Percentiles rank a stretch among this genome's conserved stretches.
These are phyloP conservation scores for Lymantria monacha DNA, from an alignment of 2,888 invertebrate species.

Conservation along the genomic window DNA sequence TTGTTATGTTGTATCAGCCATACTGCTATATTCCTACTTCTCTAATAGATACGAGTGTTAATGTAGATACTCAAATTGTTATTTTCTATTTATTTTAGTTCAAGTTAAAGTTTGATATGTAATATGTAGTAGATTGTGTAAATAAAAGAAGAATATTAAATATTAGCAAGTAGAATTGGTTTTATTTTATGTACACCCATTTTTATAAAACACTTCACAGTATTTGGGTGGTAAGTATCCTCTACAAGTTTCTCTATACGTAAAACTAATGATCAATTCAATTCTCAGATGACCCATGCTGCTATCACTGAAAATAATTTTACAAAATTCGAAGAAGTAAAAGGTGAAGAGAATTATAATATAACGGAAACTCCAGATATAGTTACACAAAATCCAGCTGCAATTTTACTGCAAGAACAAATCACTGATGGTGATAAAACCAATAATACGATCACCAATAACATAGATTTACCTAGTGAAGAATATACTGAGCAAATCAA, in stretches of 20 bases:
- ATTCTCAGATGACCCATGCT: conserved; percentile 62
- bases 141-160: conserved; percentile 43
- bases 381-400: conserved; percentile 11
- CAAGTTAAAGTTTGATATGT: conserved; percentile 33
- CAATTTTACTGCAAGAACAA: conserved; percentile 13
- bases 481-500: conserved; percentile 11
- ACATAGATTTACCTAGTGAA: not conserved
- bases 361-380: conserved; percentile 14
- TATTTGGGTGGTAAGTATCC: conserved; percentile 16
- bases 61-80: conserved; percentile 21
- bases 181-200: conserved; percentile 28
- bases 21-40: too few relatives aligned
- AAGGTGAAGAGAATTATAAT: conserved; percentile 14
- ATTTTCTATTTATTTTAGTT: conserved; percentile 44
- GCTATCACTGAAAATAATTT: conserved; percentile 32
- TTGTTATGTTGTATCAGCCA: too few relatives aligned
- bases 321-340: conserved; percentile 13
- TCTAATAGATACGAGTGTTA: not conserved
- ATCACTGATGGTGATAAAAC: not conserved
- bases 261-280: conserved; percentile 2
- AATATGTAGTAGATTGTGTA: conserved; percentile 37
- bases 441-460: conserved; percentile 3
- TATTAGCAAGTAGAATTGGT: conserved; percentile 28
- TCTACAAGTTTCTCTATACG: not conserved
- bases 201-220: conserved; percentile 10